phyloP scores from a whole-genome alignment of 2,113 vertebrate species.

The Hystrix cristata region DNA sequence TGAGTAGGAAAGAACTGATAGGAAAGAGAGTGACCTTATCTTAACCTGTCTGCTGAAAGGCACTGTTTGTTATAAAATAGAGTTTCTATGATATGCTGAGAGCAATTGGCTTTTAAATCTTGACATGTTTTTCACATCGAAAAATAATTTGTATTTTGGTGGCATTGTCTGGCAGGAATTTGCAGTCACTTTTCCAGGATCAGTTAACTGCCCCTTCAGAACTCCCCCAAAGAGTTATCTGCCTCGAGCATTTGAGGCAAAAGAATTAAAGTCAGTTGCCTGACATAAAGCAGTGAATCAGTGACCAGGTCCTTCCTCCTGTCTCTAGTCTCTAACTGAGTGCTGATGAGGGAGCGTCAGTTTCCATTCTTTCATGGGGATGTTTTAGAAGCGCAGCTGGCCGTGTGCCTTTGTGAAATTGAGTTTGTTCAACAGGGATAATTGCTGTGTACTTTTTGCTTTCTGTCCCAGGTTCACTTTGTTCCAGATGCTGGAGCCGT shows the following conservation, averaged over 20 bases:
- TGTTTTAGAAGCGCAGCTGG: not conserved
- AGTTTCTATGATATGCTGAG: conserved; percentile 48
- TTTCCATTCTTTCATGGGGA: not conserved
- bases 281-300: not conserved
- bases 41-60: conserved; percentile 15
- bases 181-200: not conserved
- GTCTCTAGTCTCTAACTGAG: not conserved
- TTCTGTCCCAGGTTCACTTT: conserved; percentile 94
- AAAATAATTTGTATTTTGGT: conserved; percentile 10
- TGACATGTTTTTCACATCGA: conserved; percentile 35
- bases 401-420: not conserved
- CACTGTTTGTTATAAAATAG: not conserved
- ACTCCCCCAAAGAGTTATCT: not conserved
- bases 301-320: not conserved
- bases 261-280: not conserved
- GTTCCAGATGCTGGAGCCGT: conserved; percentile 93
- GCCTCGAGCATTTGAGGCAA: not conserved
- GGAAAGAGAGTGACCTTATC: conserved; percentile 54
- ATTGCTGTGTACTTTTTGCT: not conserved
- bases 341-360: not conserved
- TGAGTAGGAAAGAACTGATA: not conserved
- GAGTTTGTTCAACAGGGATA: not conserved
- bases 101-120: conserved; percentile 60
- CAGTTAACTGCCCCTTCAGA: not conserved
- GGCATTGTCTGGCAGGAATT: not conserved